phyloP scores from a whole-genome alignment of 2,888 invertebrate species.

The Acleris cristana region DNA sequence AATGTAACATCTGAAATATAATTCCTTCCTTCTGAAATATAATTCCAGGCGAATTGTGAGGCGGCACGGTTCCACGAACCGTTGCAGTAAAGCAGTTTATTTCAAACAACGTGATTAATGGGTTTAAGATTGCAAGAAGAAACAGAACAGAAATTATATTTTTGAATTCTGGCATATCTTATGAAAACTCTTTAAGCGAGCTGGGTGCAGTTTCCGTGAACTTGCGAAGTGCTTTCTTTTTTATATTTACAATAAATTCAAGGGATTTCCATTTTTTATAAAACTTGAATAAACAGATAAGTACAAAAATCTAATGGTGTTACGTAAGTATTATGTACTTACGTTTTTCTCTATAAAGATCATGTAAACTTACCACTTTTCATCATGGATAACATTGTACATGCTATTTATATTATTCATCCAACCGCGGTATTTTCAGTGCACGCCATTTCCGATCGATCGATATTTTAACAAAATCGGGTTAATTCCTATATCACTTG shows the following conservation, averaged over 20 bases:
- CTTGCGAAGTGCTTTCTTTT: too few relatives aligned
- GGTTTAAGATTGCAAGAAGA: slow-evolving; percentile 1
- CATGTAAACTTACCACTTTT: neutral
- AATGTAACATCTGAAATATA: neutral
- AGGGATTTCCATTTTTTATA: too few relatives aligned
- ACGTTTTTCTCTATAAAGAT: too few relatives aligned
- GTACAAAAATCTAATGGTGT: too few relatives aligned
- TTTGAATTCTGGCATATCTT: slow-evolving; percentile 8
- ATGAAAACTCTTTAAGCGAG: slow-evolving; percentile 21
- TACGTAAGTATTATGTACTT: too few relatives aligned
- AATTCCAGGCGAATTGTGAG: neutral
- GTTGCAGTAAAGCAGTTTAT: slow-evolving; percentile 51
- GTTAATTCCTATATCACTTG: slow-evolving; percentile 75
- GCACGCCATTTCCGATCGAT: slow-evolving; percentile 53
- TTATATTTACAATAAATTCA: too few relatives aligned
- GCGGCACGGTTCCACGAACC: slow-evolving; percentile 55
- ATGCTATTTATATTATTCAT: neutral
- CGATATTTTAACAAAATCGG: slow-evolving; percentile 73
- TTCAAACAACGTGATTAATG: slow-evolving; percentile 53
- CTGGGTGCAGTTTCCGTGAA: too few relatives aligned
- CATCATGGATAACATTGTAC: neutral
- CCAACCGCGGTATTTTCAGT: slow-evolving; percentile 55
- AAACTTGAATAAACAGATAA: too few relatives aligned
- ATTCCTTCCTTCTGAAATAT: neutral
- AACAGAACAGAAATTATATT: neutral